Evolutionary conservation across 2,113 vertebrate species (phyloP).

Genomic region (Hippocampus guttulatus): DNA sequence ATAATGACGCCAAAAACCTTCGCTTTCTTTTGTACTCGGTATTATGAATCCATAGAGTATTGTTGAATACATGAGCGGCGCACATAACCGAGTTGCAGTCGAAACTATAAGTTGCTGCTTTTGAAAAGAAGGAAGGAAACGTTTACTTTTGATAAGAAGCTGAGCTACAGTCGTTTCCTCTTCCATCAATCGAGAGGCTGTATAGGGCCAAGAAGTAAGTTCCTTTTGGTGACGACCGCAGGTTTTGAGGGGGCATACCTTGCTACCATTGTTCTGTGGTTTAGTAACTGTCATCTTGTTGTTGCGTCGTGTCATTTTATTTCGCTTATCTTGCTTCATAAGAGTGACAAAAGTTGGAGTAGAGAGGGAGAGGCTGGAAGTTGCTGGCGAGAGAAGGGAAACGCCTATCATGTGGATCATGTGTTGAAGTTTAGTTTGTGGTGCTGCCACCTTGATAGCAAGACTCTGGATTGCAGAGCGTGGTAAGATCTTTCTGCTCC

Average conservation of each 20-base stretch:
- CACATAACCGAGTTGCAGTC: neutral
- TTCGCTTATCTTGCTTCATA: neutral
- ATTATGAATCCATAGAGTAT: neutral
- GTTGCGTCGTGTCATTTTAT: neutral
- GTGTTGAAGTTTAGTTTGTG: slow-evolving; percentile 33
- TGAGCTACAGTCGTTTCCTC: slow-evolving; percentile 12
- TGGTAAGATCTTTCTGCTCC: slow-evolving; percentile 44
- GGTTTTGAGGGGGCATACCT: neutral
- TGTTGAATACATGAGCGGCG: neutral
- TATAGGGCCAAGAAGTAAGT: slow-evolving; percentile 3
- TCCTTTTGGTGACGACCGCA: neutral
- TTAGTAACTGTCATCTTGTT: neutral
- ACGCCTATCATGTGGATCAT: slow-evolving; percentile 25
- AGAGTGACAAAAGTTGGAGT: neutral
- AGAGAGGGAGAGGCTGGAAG: slow-evolving; percentile 8
- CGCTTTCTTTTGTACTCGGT: neutral
- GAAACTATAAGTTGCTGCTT: slow-evolving; percentile 6
- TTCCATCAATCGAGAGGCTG: slow-evolving; percentile 2
- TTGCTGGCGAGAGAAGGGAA: slow-evolving; percentile 25
- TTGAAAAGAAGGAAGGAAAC: slow-evolving; percentile 44
- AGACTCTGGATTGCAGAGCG: slow-evolving; percentile 22
- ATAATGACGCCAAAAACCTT: neutral
- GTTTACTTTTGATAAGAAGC: slow-evolving; percentile 38
- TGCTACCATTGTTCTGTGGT: neutral
- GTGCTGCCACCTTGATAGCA: slow-evolving; percentile 4